A percentile compares a stretch with the other conserved stretches of the same genome.
phyloP scores from a whole-genome alignment of 2,888 invertebrate species.

The Schizaphis graminum region DNA sequence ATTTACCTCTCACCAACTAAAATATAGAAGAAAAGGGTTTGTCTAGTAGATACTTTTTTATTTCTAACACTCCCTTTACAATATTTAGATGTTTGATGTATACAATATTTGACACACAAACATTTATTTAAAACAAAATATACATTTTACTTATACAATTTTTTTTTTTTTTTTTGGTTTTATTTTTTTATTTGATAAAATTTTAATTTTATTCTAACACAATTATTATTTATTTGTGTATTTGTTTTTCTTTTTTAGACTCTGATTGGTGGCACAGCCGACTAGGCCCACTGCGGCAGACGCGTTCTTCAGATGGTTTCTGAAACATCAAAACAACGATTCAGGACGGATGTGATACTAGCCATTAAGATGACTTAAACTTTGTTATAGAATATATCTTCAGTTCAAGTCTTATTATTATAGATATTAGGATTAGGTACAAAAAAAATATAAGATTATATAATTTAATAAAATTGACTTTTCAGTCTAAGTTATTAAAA shows the following conservation, averaged over 20 bases:
- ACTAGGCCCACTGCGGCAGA: slow-evolving; percentile 58
- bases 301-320: slow-evolving; percentile 65
- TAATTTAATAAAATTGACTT: slow-evolving; percentile 53
- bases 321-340: slow-evolving; percentile 58
- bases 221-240: slow-evolving; percentile 13
- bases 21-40: background rate
- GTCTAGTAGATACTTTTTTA: background rate
- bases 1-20: background rate
- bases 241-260: slow-evolving; percentile 47
- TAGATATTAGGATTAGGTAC: slow-evolving; percentile 63
- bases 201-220: slow-evolving; percentile 10
- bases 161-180: slow-evolving; percentile 12
- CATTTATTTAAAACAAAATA: background rate
- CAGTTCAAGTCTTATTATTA: slow-evolving; percentile 52
- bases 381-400: slow-evolving; percentile 46
- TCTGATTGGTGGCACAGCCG: slow-evolving; percentile 62
- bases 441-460: slow-evolving; percentile 41
- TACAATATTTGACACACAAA: background rate
- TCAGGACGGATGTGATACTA: slow-evolving; percentile 65
- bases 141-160: background rate
- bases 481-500: slow-evolving; percentile 60
- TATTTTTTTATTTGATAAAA: slow-evolving; percentile 11
- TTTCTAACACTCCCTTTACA: background rate
- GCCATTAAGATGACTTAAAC: slow-evolving; percentile 61
- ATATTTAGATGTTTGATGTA: background rate